Evolutionary conservation across 2,888 invertebrate species (phyloP).

Genomic region (Corbicula japonica): DNA sequence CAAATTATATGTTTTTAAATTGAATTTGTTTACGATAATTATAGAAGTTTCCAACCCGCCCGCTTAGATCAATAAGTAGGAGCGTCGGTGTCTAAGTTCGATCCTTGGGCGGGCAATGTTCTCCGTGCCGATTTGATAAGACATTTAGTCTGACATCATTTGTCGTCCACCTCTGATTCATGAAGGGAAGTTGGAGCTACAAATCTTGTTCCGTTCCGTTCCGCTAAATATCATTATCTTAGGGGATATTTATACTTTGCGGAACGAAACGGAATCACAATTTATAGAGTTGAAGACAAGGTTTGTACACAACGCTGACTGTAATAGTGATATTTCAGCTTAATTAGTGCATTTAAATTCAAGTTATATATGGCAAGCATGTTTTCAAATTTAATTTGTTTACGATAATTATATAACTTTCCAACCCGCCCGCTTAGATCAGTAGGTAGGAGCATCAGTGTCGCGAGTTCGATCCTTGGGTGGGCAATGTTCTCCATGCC

Average conservation of each 20-base stretch:
- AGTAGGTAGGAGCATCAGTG: constrained; percentile 22
- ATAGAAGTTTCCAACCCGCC: constrained; percentile 28
- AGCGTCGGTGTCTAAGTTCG: constrained; percentile 29
- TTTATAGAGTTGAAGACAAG: too few species aligned
- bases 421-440: constrained; percentile 28
- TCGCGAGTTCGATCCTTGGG: constrained; percentile 20
- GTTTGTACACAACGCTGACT: too few species aligned
- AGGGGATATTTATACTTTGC: constrained; percentile 24
- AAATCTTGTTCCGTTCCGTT: constrained; percentile 27
- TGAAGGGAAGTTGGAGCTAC: constrained; percentile 1
- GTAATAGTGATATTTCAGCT: too few species aligned
- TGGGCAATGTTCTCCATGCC: constrained; percentile 27
- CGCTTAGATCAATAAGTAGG: constrained; percentile 27
- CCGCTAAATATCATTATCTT: constrained; percentile 21
- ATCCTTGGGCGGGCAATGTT: constrained; percentile 27
- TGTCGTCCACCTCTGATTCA: constrained; percentile 11
- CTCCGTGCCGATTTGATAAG: constrained; percentile 28
- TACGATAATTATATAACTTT: constrained; percentile 25
- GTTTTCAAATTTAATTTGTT: constrained; percentile 17
- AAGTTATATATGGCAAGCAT: constrained; percentile 5
- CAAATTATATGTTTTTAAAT: constrained; percentile 12
- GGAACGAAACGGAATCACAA: constrained; percentile 22
- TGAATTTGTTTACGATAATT: constrained; percentile 23
- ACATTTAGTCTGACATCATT: constrained; percentile 27
- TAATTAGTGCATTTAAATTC: constrained; percentile 1